These are phyloP conservation scores for Chloroceryle amazona DNA, from an alignment of 2,797 vertebrate species.

Conservation along the genomic window DNA sequence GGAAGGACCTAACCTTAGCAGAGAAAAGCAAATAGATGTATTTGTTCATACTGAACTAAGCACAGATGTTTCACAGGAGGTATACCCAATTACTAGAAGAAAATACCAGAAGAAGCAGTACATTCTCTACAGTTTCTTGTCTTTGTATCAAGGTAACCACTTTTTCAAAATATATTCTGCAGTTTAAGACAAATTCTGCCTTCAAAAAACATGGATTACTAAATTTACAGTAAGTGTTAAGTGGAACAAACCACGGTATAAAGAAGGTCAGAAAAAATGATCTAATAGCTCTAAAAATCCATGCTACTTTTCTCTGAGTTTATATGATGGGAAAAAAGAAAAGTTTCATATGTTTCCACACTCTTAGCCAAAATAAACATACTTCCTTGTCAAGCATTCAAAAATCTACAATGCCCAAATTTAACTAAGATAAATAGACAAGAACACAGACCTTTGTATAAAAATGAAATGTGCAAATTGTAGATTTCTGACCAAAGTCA, in stretches of 20 bases:
- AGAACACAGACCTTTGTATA: constrained; percentile 27
- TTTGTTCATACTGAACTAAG: not conserved
- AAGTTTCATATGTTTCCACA: constrained; percentile 56
- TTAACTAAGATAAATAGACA: constrained; percentile 19
- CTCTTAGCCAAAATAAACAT: constrained; percentile 71
- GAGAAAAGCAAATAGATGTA: not conserved
- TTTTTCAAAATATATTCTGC: not conserved
- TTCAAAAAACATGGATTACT: not conserved
- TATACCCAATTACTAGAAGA: not conserved
- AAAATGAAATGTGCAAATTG: not conserved
- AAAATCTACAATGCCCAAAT: constrained; percentile 53
- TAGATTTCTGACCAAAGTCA: not conserved
- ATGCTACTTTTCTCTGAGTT: constrained; percentile 65
- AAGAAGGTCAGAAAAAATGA: not conserved
- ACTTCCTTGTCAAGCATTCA: constrained; percentile 54
- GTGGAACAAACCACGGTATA: not conserved
- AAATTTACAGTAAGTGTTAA: not conserved
- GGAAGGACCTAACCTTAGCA: not conserved
- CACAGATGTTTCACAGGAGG: not conserved
- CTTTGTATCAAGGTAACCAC: not conserved
- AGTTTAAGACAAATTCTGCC: not conserved
- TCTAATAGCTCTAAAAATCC: not conserved
- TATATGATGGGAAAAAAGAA: constrained; percentile 71
- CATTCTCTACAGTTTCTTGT: not conserved
- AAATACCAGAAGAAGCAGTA: not conserved